Conservation (phyloP, 2,797 vertebrate species). For the Pipistrellus nathusii region DNA sequence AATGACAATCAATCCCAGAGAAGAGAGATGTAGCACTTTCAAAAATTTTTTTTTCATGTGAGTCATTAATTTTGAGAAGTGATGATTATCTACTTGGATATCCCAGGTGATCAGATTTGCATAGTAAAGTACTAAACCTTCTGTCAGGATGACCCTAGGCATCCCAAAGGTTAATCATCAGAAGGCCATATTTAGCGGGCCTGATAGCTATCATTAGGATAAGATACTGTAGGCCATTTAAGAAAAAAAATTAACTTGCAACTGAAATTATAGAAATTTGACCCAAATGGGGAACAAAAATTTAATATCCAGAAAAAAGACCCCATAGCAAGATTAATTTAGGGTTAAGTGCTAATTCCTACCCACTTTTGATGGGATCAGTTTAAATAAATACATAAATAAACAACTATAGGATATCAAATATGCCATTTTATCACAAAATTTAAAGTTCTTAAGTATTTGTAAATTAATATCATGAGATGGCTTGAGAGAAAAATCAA, state of each 20-base stretch:
- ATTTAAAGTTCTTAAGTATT: constrained; percentile 54
- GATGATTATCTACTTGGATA: constrained; percentile 58
- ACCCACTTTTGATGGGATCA: neutral
- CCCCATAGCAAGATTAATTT: constrained; percentile 66
- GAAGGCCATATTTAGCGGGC: constrained; percentile 47
- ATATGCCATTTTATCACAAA: constrained; percentile 51
- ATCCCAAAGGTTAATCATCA: constrained; percentile 78
- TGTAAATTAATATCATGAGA: neutral
- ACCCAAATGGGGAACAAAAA: constrained; percentile 61
- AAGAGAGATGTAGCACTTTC: constrained; percentile 42
- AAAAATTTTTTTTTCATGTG: neutral
- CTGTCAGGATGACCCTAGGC: constrained; percentile 67
- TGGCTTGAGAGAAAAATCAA: constrained; percentile 43
- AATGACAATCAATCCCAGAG: neutral
- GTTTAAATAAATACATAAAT: neutral
- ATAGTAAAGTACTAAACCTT: constrained; percentile 74
- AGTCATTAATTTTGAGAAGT: constrained; percentile 71
- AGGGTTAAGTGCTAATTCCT: neutral
- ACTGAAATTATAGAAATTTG: constrained; percentile 74
- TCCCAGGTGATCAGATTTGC: constrained; percentile 64
- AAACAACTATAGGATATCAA: constrained; percentile 19
- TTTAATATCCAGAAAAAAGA: constrained; percentile 63
- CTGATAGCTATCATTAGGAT: constrained; percentile 71
- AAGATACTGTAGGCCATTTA: constrained; percentile 56
- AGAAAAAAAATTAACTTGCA: constrained; percentile 67